phyloP scores from a whole-genome alignment of 2,113 vertebrate species.

The Syrrhaptes paradoxus region DNA sequence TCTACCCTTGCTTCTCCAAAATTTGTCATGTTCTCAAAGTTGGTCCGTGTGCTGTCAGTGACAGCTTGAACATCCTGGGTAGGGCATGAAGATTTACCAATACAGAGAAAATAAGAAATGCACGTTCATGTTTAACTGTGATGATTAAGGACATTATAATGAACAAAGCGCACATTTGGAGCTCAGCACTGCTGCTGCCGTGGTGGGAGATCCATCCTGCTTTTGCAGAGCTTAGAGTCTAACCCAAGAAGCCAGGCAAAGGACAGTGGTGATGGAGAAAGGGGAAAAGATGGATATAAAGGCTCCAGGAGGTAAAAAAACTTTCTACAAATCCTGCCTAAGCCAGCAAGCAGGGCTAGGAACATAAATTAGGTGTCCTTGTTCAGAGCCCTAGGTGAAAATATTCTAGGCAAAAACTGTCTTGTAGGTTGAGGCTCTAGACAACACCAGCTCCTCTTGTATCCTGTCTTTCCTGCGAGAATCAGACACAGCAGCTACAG shows the following conservation, averaged over 20 bases:
- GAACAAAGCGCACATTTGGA: not conserved
- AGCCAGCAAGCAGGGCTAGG: not conserved
- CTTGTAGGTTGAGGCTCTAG: not conserved
- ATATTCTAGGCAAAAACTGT: not conserved
- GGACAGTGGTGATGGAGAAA: not conserved
- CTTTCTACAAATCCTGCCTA: not conserved
- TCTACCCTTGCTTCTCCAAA: not conserved
- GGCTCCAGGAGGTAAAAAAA: not conserved
- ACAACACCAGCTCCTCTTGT: not conserved
- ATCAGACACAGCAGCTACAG: not conserved
- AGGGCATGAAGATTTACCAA: not conserved
- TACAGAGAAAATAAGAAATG: not conserved
- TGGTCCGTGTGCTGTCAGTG: not conserved
- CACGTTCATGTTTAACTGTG: not conserved
- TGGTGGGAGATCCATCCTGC: not conserved
- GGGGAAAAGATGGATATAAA: not conserved
- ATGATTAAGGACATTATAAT: not conserved
- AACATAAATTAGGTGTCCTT: not conserved
- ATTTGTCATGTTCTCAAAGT: not conserved
- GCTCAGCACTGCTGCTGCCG: accelerated
- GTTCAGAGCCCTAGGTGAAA: not conserved
- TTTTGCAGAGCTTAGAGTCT: not conserved
- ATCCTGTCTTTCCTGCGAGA: not conserved
- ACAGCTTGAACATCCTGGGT: not conserved
- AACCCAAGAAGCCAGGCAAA: not conserved